Conservation (phyloP, 2,797 vertebrate genomes). For the Catostomus latipinnis region DNA sequence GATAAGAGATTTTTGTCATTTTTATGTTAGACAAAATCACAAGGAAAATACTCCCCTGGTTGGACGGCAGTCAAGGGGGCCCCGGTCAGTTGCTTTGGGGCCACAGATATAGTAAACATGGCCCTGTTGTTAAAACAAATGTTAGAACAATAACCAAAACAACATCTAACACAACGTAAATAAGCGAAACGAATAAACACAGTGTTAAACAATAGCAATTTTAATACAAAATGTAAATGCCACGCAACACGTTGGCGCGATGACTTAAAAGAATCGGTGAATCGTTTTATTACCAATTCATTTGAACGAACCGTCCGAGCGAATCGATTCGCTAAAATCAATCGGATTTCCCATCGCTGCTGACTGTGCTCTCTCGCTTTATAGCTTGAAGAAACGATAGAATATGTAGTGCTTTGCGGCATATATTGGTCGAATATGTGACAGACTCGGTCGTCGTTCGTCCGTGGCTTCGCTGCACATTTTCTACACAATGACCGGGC, state of each 20-base stretch:
- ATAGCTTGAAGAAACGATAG: background rate
- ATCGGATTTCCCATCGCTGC: background rate
- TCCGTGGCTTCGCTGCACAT: background rate
- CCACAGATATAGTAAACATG: no score
- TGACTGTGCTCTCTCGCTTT: background rate
- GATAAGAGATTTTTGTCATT: no score
- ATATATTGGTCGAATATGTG: background rate
- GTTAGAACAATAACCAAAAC: no score
- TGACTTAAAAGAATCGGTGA: background rate
- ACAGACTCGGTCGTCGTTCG: background rate
- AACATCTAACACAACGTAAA: no score
- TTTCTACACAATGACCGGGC: background rate
- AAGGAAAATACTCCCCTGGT: no score
- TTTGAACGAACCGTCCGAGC: background rate
- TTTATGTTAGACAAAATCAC: no score
- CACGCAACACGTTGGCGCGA: background rate
- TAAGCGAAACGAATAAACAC: no score
- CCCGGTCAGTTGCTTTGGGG: no score
- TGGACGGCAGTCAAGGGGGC: no score
- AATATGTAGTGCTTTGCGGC: conserved; percentile 2
- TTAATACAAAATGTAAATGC: no score
- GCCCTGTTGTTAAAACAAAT: no score
- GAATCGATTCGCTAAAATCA: conserved; percentile 25
- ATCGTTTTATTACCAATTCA: background rate
- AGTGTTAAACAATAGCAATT: no score